Base-by-base conservation (phyloP, 2,113 vertebrate genomes). In the Cyprinodon variegatus region DNA sequence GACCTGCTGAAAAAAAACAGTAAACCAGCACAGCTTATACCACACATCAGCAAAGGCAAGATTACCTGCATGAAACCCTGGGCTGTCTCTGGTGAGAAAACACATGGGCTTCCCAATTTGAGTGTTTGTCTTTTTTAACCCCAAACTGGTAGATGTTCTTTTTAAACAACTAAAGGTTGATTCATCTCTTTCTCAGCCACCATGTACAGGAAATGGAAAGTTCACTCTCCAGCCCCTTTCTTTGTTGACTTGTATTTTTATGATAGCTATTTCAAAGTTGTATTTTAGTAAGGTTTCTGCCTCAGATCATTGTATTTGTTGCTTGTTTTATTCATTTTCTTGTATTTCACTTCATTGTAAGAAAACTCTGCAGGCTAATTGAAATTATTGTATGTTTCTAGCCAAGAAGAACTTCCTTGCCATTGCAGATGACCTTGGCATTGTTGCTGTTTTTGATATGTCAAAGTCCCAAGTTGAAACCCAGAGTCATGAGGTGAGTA, bases 381-480 rank as follows among this genome's bases (percentile, higher is more conserved):
- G 74, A 11, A 12, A 39, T 68, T 63, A 36, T 70, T 90, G 45
- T 87, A 22, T 39, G 53, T 22, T 11, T 68, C 65, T 67, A 95
- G 96, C 92, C 59, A 96, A 94, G 86, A 95, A 97, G 83, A 95
- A 98, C 67, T 94, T 97, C 83, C 82, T 99, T 90, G 96, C 96
- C 0, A 87, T 96, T 74, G 94, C 94, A 29, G 96, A 99, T 45
- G 90, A 94, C 50, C 89, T 92, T 53, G 97, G 97, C 69, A 93
- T 94, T 4, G 88, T 98, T 57, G 95, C 93, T 72, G 86, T 98
- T 86, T 92, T 98, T 72, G 94, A 97, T 90, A 93, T 98, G 77
- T 95, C 96, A 37, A 95, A 94, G 93, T 86, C 79, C 0, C 79
- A 97, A 78, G 93, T 88, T 74, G 85, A 77, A 40, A 88, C 96